These are phyloP conservation scores for Pyrrhura leucotis DNA, from an alignment of 2,797 vertebrate genomes.

Conservation along the genomic window DNA sequence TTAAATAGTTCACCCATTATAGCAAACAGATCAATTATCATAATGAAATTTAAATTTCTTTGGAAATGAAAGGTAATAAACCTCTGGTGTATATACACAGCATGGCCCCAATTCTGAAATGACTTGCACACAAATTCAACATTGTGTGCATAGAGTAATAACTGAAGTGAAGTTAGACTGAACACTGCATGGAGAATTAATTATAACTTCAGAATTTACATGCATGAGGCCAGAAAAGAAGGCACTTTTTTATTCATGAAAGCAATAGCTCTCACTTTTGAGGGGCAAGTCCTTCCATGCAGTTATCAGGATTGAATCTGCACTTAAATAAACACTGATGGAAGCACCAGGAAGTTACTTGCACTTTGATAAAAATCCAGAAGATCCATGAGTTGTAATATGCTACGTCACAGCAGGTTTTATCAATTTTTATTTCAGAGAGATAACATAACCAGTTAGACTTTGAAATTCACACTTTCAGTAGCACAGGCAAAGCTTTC, in stretches of 20 bases:
- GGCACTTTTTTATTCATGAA: background rate
- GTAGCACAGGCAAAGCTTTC: background rate
- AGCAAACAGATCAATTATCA: background rate
- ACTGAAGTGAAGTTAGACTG: background rate
- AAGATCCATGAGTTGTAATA: background rate
- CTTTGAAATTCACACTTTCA: conserved; percentile 5
- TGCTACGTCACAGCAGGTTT: background rate
- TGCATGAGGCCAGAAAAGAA: background rate
- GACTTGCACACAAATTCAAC: background rate
- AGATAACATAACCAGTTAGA: background rate
- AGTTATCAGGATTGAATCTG: background rate
- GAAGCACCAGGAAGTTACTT: conserved; percentile 4
- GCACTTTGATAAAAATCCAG: background rate
- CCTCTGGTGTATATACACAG: background rate
- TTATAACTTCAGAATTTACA: background rate
- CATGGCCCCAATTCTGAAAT: background rate
- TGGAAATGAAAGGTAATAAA: background rate
- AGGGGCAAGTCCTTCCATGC: background rate
- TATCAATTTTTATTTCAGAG: background rate
- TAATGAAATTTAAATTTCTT: background rate
- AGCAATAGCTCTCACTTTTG: background rate
- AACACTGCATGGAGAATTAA: background rate
- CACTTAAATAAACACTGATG: background rate
- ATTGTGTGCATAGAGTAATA: background rate
- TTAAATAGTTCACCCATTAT: background rate